Evolutionary conservation across 2,888 invertebrate genomes (phyloP), one percentile per base, ranked within the genome.

Genomic region (Athetis lepigone): DNA sequence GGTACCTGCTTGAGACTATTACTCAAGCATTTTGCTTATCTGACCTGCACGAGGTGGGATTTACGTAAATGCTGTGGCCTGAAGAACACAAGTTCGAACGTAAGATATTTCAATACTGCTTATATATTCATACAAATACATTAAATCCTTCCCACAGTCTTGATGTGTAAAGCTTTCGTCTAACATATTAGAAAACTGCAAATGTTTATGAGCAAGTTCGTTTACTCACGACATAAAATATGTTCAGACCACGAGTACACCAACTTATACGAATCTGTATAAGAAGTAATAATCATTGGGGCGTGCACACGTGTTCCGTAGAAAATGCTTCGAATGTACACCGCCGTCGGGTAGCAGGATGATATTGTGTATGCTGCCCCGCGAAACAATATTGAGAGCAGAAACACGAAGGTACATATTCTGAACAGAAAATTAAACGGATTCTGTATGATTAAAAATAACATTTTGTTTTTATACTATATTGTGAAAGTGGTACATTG

Each of bases 201-300:
- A 39, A 51, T 45, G 39, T 59, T 46, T 75, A 66, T 61, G 63
- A 68, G 61, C 45, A 58, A 62, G 65, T 69, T 57, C 46, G 63
- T 69, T 74, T 59, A 60, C 66, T 62, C 58, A 60, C 60, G 73
- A 39, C 60, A 70, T 60, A 42, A 59, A 65, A 74, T 70, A 66
- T 49, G 69, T 68, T 70, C 61, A 57, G 58, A 45, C 61, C 65
- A 51, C 71, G 61, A 76, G 59, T 52, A 76, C 60, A 59, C 59
- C 59, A 63, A 64, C 67, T 63, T 79, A 75, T 79, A 77, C 64
- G 78, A 80, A 80, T 83, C 79, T 78, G 78, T 84, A 86, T 87
- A 87, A 88, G 86, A 88, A 89, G 88, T 89, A 91, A 93, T 93
- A 93, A 91, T 93, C 92, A 90, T 88, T 84, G 89, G 83, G 83